These are phyloP conservation scores for Polypterus bichir DNA, from an alignment of 2,113 vertebrate species.

Conservation along the genomic window DNA sequence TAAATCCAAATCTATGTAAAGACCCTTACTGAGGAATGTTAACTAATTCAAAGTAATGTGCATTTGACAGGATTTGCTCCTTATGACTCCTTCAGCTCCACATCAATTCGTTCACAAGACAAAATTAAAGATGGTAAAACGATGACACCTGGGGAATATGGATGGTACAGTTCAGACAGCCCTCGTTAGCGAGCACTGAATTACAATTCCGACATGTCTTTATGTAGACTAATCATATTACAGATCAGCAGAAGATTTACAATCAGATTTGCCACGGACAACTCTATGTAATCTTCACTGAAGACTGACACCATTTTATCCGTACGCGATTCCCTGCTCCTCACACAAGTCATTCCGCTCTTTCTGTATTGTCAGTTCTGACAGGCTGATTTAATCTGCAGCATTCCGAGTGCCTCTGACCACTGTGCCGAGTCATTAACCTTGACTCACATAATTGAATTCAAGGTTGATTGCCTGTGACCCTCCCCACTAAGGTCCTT, in stretches of 20 bases:
- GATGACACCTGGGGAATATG: constrained; percentile 44
- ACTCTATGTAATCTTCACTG: constrained; percentile 61
- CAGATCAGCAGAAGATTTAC: constrained; percentile 46
- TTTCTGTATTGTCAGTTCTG: constrained; percentile 71
- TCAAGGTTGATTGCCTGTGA: constrained; percentile 99
- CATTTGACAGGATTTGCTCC: constrained; percentile 15
- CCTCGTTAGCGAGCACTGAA: constrained; percentile 69
- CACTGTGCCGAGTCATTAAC: constrained; percentile 97
- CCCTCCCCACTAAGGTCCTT: constrained; percentile 76
- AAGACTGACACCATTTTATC: constrained; percentile 68
- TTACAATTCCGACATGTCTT: constrained; percentile 62
- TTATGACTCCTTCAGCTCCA: constrained; percentile 1
- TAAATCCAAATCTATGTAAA: too few relatives aligned
- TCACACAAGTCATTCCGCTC: constrained; percentile 45
- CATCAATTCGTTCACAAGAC: constrained; percentile 12
- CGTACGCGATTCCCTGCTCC: constrained; percentile 38
- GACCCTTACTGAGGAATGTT: background rate
- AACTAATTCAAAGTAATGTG: background rate
- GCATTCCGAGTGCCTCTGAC: constrained; percentile 81
- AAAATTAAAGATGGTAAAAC: constrained; percentile 40
- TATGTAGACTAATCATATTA: constrained; percentile 69
- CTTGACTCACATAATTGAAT: constrained; percentile 99
- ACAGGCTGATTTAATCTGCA: constrained; percentile 86
- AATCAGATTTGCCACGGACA: constrained; percentile 63
- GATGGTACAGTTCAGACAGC: constrained; percentile 57